A percentile compares a stretch with the other conserved stretches of the same genome.
phyloP scores from a whole-genome alignment of 2,888 invertebrate genomes.

The Caenorhabditis drosophilae region DNA sequence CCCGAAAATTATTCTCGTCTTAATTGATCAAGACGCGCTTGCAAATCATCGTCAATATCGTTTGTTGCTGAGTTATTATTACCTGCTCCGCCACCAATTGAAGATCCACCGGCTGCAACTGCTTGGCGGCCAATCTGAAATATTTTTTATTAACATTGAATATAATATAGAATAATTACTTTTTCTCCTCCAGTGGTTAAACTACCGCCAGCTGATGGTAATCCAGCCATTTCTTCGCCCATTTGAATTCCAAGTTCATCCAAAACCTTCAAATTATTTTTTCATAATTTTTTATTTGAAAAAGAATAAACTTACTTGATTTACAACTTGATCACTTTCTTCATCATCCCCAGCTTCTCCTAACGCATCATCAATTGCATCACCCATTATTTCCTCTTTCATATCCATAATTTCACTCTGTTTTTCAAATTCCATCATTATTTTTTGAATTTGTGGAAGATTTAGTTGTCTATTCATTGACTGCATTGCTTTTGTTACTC shows the following conservation, averaged over 20 bases:
- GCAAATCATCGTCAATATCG: constrained; percentile 90
- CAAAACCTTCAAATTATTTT: constrained; percentile 78
- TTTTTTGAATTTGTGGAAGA: constrained; percentile 97
- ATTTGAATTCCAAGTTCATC: constrained; percentile 96
- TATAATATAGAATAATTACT: too few relatives aligned
- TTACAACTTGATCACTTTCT: constrained; percentile 76
- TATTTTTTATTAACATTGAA: too few relatives aligned
- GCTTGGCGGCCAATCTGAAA: constrained; percentile 68
- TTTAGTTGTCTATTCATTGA: constrained; percentile 92
- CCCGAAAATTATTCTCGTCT: constrained; percentile 36
- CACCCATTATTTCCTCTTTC: constrained; percentile 99
- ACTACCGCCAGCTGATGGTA: constrained; percentile 79
- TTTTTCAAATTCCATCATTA: constrained; percentile 84
- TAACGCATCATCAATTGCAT: constrained; percentile 99
- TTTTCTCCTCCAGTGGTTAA: constrained; percentile 65
- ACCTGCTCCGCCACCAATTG: constrained; percentile 15
- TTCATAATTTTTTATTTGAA: not conserved
- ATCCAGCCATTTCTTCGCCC: constrained; percentile 86
- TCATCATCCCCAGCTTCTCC: constrained; percentile 97
- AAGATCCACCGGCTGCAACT: constrained; percentile 27
- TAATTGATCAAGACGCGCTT: constrained; percentile 48
- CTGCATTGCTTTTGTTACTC: constrained; percentile 96
- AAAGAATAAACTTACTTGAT: constrained; percentile 54
- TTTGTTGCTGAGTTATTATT: constrained; percentile 65
- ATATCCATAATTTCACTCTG: constrained; percentile 99